Percentiles rank a stretch among this genome's conserved stretches.
Conservation (phyloP, 1,140 invertebrate species). For the Dendrolimus punctatus region DNA sequence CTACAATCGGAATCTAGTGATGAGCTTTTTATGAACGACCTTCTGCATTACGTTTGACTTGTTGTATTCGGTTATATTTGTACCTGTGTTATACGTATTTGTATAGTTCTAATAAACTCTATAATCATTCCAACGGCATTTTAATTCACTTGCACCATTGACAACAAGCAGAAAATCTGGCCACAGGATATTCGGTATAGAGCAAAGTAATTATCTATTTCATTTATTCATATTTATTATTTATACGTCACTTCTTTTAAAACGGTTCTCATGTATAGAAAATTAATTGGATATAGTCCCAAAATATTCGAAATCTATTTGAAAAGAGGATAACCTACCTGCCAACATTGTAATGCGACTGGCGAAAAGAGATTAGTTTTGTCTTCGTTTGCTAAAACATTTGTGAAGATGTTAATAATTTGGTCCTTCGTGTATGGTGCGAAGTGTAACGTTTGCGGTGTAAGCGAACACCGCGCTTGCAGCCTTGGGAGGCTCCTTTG, state of each 20-base stretch:
- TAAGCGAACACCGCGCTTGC: conserved; percentile 80
- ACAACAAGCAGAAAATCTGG: too few species aligned
- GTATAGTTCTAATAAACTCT: too few species aligned
- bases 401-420: conserved; percentile 89
- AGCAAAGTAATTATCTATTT: too few species aligned
- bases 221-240: too few species aligned
- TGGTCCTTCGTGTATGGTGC: conserved; percentile 93
- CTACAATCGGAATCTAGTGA: too few species aligned
- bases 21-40: too few species aligned
- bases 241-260: background rate
- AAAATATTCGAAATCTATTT: background rate
- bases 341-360: conserved; percentile 91
- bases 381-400: conserved; percentile 80
- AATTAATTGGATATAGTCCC: background rate
- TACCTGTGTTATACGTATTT: too few species aligned
- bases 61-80: too few species aligned
- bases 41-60: too few species aligned
- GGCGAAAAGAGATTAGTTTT: conserved; percentile 83
- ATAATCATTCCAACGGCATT: too few species aligned
- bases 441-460: conserved; percentile 89
- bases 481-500: conserved; percentile 91
- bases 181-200: too few species aligned
- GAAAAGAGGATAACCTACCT: conserved; percentile 34
- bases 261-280: background rate
- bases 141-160: too few species aligned